Conservation (phyloP, 2,113 vertebrate species). For the Pristiophorus japonicus region DNA sequence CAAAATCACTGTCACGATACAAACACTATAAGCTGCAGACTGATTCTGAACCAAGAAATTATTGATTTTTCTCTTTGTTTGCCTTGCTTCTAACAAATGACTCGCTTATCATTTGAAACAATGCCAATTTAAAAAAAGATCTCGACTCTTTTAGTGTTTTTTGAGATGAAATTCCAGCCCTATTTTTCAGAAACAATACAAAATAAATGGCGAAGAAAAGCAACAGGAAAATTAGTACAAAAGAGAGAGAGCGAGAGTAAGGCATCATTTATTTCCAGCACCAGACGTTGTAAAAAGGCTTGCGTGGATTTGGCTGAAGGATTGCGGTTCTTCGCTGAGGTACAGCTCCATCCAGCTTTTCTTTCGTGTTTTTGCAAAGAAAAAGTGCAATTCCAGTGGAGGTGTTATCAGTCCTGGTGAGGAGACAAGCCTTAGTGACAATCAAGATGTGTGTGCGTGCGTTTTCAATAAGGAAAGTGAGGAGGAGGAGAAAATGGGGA, state of each 20-base stretch:
- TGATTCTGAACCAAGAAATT: slow-evolving; percentile 50
- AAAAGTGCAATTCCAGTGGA: slow-evolving; percentile 52
- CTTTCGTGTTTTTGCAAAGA: slow-evolving; percentile 37
- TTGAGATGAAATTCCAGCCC: slow-evolving; percentile 64
- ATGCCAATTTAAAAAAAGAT: not conserved
- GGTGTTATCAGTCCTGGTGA: slow-evolving; percentile 46
- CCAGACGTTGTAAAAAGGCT: slow-evolving; percentile 59
- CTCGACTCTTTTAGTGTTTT: slow-evolving; percentile 43
- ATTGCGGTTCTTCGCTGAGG: slow-evolving; percentile 45
- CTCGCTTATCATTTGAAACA: slow-evolving; percentile 42
- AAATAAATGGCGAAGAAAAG: slow-evolving; percentile 55
- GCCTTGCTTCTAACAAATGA: slow-evolving; percentile 47
- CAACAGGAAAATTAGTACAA: slow-evolving; percentile 58
- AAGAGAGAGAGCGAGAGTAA: slow-evolving; percentile 62
- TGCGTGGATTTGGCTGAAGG: slow-evolving; percentile 42
- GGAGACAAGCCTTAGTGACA: slow-evolving; percentile 47
- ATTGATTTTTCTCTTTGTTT: slow-evolving; percentile 39
- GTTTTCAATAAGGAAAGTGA: slow-evolving; percentile 33
- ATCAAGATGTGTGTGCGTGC: slow-evolving; percentile 39
- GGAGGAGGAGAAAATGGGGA: slow-evolving; percentile 44
- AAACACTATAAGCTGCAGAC: slow-evolving; percentile 15
- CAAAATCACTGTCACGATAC: not conserved
- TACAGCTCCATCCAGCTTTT: slow-evolving; percentile 36
- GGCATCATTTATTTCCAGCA: slow-evolving; percentile 84
- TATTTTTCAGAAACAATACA: slow-evolving; percentile 55